phyloP scores from a whole-genome alignment of 2,797 vertebrate species.

The Channa striata region DNA sequence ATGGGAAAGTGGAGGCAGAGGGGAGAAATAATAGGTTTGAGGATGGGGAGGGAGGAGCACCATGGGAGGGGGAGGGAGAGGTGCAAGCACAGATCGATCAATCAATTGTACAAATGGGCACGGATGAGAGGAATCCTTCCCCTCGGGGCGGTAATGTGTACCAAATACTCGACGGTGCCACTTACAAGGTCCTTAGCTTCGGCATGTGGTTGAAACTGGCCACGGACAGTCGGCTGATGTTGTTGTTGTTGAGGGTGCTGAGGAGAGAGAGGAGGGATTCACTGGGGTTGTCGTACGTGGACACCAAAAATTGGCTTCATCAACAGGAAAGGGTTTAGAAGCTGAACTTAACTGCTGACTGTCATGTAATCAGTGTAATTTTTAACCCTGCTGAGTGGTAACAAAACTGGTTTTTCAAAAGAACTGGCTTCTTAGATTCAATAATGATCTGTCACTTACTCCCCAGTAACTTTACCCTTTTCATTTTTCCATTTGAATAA shows the following conservation, averaged over 20 bases:
- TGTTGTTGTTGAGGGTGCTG: constrained; percentile 99
- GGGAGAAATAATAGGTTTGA: constrained; percentile 32
- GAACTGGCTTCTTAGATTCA: background rate
- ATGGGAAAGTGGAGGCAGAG: constrained; percentile 2
- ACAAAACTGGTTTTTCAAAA: background rate
- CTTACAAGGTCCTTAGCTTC: constrained; percentile 99
- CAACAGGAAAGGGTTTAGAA: background rate
- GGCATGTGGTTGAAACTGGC: constrained; percentile 99
- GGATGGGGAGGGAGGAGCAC: constrained; percentile 9
- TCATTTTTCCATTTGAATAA: background rate
- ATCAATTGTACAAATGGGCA: constrained; percentile 46
- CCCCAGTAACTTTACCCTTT: background rate
- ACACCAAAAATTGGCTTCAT: background rate
- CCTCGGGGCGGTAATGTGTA: background rate
- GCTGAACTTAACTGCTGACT: background rate
- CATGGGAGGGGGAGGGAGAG: constrained; percentile 17
- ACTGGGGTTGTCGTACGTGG: background rate
- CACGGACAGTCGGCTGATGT: constrained; percentile 96
- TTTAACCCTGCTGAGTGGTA: background rate
- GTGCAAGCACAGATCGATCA: constrained; percentile 45
- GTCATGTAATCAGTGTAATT: background rate
- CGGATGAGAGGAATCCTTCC: constrained; percentile 23
- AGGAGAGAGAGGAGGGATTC: constrained; percentile 52
- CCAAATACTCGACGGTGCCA: constrained; percentile 56
- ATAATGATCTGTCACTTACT: background rate